Base-by-base conservation (phyloP, 2,113 vertebrate genomes). In the Elephantulus edwardii region DNA sequence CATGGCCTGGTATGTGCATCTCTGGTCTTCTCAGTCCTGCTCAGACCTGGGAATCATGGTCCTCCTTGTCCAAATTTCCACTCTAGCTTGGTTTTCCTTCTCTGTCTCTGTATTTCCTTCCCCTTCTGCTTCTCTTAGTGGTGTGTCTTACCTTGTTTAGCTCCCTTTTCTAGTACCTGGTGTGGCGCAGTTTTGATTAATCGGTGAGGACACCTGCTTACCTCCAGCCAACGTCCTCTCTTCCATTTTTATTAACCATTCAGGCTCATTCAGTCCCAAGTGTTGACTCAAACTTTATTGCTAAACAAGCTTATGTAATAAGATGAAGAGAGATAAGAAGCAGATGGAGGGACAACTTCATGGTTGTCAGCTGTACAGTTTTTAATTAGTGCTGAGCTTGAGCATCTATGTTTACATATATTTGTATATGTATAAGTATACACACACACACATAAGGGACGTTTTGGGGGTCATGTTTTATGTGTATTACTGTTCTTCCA, bases 231-330 rank as follows among this genome's bases (percentile, higher is more conserved):
- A 8, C 62, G 66, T 89, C 68, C 56, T 58, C 74, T 54, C n/a
- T 52, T 89, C 60, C 19, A 20, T 86, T 93, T 74, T 71, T 60
- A 44, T 44, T 38, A 82, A 48, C 70, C 74, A 56, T 38, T 40
- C 64, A 46, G 50, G 62, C 90, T 94, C 79, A 82, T 91, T 83
- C 62, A 12, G 84, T 91, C 92, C 85, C 10, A 86, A 81, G 50
- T 85, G 70, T 56, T 50, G 68, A 70, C 30, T 78, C n/a, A 68
- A 85, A 78, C 77, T 92, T 94, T 78, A 75, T 94, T 87, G 78
- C 68, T 56, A 78, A 50, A 40, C 30, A n/a, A 30, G 74, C 87
- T 40, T n/a, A n/a, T n/a, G n/a, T 30, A 84, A 82, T 78, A 90
- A 94, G 91, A 87, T 83, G 85, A 19, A 78, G 74, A 89, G 60